Base-by-base conservation (phyloP, 2,888 invertebrate species). In the Cephalotes varians region DNA sequence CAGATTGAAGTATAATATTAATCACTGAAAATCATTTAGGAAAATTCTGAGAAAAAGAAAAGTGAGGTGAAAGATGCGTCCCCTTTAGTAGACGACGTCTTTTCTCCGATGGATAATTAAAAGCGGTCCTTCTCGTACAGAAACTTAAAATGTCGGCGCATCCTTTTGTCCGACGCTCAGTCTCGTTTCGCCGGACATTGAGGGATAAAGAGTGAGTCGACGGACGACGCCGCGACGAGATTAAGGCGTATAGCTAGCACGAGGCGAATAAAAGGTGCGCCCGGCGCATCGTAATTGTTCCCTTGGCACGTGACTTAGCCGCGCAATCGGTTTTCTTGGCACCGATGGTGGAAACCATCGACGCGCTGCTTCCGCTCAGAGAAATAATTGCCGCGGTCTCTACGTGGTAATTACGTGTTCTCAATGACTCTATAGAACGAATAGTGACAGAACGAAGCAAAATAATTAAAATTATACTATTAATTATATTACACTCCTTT, bases 101-200 rank as follows among this genome's bases (percentile, higher is more conserved):
- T 84, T 64, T 67, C 64, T 28, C 47, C 65, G 60, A 34, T 21
- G 69, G 60, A 82, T 82, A 88, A 88, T 88, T 88, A 87, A 88
- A 85, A 83, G 64, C 83, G 79, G 74, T 84, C 69, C 84, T 73
- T 84, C 67, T 60, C 67, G 40, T 65, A 31, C 56, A 80, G 58
- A 58, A 87, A 76, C 81, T 87, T 82, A 79, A 84, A 85, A 85
- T 81, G 84, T 85, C 72, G 62, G 58, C 71, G 71, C 60, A 47
- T 72, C 54, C 88, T 76, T 87, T 88, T 88, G 85, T 85, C 65
- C 79, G 58, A 49, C 60, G 65, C 49, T 82, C 60, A 76, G 31
- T 62, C 51, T 34, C 72, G 54, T 49, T 65, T 47, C 56, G 56
- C 44, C n/a, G 73, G 71, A 86, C 80, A 83, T 81, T 83, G 81